A percentile compares a stretch with the other conserved stretches of the same genome.
These are phyloP conservation scores for Minunthozetes semirufus DNA, from an alignment of 2,888 invertebrate genomes.

Conservation along the genomic window DNA sequence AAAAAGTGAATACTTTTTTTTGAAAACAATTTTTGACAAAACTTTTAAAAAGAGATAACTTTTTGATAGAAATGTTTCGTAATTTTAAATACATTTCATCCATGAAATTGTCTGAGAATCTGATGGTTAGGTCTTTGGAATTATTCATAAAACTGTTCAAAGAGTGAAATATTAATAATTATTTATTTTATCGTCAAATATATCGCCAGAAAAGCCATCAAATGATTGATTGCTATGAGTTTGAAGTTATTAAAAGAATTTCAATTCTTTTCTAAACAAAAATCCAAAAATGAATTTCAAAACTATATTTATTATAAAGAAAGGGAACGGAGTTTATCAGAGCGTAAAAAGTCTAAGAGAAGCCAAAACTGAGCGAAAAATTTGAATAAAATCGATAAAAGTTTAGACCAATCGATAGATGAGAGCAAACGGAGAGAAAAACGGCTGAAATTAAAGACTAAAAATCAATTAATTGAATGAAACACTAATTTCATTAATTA, in stretches of 20 bases:
- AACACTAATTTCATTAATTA: neutral
- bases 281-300: neutral
- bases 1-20: too few relatives aligned
- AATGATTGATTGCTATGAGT: slow-evolving; percentile 14
- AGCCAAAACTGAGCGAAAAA: neutral
- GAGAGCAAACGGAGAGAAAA: neutral
- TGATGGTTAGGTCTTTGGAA: too few relatives aligned
- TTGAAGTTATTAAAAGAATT: slow-evolving; percentile 10
- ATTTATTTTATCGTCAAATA: neutral
- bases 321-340: neutral
- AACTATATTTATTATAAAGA: neutral
- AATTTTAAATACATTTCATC: too few relatives aligned
- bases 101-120: too few relatives aligned
- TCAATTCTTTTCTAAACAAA: neutral
- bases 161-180: neutral
- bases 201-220: too few relatives aligned
- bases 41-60: too few relatives aligned
- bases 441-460: neutral
- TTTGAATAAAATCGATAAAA: neutral
- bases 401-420: neutral
- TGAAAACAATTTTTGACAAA: too few relatives aligned
- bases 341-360: neutral
- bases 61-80: too few relatives aligned
- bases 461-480: neutral
- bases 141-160: too few relatives aligned